phyloP scores from a whole-genome alignment of 92 coral and sea anemone genomes.

The Virgularia gustaviana region DNA sequence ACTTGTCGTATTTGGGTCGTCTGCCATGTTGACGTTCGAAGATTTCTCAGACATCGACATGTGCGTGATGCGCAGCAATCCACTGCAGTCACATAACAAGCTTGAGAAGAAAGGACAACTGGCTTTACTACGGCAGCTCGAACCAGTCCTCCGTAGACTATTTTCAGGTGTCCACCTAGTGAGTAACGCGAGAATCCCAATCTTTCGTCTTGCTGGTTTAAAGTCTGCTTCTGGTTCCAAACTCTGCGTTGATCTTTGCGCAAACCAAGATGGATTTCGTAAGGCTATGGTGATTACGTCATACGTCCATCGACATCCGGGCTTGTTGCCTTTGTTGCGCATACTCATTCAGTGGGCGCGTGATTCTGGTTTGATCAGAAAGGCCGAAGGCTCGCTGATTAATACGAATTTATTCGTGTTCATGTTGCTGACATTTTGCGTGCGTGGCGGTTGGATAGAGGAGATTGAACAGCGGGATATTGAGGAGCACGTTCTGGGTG shows the following conservation, averaged over 20 bases:
- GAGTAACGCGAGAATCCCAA: constrained; percentile 38
- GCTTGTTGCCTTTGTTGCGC: constrained; percentile 69
- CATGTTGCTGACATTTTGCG: constrained; percentile 67
- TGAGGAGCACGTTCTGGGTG: background rate
- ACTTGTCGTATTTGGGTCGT: constrained; percentile 79
- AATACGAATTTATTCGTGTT: constrained; percentile 76
- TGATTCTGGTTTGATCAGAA: constrained; percentile 73
- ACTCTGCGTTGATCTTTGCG: constrained; percentile 65
- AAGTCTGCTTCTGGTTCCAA: constrained; percentile 29
- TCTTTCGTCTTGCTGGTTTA: constrained; percentile 33
- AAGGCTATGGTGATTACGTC: constrained; percentile 59
- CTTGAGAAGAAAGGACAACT: constrained; percentile 51
- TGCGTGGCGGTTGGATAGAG: constrained; percentile 46
- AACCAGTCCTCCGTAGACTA: constrained; percentile 31
- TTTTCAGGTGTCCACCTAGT: constrained; percentile 38
- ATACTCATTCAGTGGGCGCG: constrained; percentile 76
- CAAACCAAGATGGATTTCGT: constrained; percentile 61
- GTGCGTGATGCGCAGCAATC: constrained; percentile 52
- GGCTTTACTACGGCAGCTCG: constrained; percentile 40
- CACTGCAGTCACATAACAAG: constrained; percentile 1
- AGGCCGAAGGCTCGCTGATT: constrained; percentile 54
- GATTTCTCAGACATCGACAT: constrained; percentile 88
- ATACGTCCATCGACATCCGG: constrained; percentile 70
- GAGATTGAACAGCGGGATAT: constrained; percentile 52
- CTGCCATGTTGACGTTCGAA: constrained; percentile 79